These are phyloP conservation scores for Andrena minutula DNA, from an alignment of 2,888 invertebrate genomes.

Conservation along the genomic window DNA sequence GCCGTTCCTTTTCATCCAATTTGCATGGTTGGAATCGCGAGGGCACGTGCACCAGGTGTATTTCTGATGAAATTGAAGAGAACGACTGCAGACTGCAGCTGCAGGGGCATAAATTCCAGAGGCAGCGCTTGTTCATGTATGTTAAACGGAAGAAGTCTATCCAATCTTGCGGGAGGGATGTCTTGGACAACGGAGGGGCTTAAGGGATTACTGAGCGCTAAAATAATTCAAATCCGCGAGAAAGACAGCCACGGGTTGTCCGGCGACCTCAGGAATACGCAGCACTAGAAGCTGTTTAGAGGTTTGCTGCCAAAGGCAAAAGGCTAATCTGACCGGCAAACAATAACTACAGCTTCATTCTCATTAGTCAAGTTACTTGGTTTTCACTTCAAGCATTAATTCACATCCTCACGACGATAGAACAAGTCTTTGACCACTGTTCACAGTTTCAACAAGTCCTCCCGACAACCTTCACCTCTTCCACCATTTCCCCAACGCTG, in stretches of 20 bases:
- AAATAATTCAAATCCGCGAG: slow-evolving; percentile 70
- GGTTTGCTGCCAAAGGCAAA: neutral
- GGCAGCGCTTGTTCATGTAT: slow-evolving; percentile 19
- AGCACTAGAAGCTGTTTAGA: neutral
- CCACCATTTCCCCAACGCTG: too few species aligned
- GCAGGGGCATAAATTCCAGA: slow-evolving; percentile 65
- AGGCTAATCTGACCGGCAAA: neutral
- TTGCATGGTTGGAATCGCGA: slow-evolving; percentile 50
- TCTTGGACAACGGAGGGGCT: slow-evolving; percentile 46
- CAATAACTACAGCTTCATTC: neutral
- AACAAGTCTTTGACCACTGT: too few species aligned
- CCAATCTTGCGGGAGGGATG: slow-evolving; percentile 54
- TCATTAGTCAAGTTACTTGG: neutral
- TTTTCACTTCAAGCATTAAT: neutral
- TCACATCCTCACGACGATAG: too few species aligned
- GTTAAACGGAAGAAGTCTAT: slow-evolving; percentile 69
- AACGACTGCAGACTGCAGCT: slow-evolving; percentile 53
- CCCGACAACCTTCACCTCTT: too few species aligned
- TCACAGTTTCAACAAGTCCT: too few species aligned
- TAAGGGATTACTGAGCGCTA: slow-evolving; percentile 68
- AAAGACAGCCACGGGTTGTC: slow-evolving; percentile 67
- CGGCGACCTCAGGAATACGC: slow-evolving; percentile 23
- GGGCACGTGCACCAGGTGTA: slow-evolving; percentile 62
- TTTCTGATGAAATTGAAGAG: slow-evolving; percentile 65
- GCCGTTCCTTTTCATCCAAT: slow-evolving; percentile 54